Conservation (phyloP, 2,113 vertebrate genomes). For the Xiphias gladius region DNA sequence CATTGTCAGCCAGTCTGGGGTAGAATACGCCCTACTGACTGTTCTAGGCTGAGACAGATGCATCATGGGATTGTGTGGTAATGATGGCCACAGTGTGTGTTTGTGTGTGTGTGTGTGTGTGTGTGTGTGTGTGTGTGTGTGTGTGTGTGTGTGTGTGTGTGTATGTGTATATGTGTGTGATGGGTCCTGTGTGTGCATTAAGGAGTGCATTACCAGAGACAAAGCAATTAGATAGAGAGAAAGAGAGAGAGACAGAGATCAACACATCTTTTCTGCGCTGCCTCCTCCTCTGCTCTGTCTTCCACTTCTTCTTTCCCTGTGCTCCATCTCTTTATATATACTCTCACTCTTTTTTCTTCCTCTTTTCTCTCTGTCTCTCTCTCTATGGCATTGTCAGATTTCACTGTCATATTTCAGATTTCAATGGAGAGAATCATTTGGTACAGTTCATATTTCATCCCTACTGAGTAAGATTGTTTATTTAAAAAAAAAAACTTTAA, state of each 20-base stretch:
- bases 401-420: no score
- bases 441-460: no score
- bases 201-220: conserved; percentile 60
- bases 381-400: no score
- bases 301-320: background rate
- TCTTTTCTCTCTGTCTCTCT: no score
- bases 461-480: no score
- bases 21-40: conserved; percentile 61
- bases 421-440: no score
- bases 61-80: conserved; percentile 68
- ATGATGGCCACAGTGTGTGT: conserved; percentile 16
- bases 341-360: no score
- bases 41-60: conserved; percentile 49
- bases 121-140: conserved; percentile 8
- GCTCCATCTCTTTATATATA: background rate
- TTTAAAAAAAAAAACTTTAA: background rate
- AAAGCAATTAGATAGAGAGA: conserved; percentile 44
- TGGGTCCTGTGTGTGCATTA: conserved; percentile 50
- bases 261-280: background rate
- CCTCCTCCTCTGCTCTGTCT: no score
- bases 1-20: background rate
- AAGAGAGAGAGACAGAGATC: conserved; percentile 1
- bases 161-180: background rate
- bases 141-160: background rate
- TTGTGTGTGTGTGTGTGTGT: background rate